Conservation (phyloP, 2,113 vertebrate genomes). For the Cryptoleucopteryx plumbea region DNA sequence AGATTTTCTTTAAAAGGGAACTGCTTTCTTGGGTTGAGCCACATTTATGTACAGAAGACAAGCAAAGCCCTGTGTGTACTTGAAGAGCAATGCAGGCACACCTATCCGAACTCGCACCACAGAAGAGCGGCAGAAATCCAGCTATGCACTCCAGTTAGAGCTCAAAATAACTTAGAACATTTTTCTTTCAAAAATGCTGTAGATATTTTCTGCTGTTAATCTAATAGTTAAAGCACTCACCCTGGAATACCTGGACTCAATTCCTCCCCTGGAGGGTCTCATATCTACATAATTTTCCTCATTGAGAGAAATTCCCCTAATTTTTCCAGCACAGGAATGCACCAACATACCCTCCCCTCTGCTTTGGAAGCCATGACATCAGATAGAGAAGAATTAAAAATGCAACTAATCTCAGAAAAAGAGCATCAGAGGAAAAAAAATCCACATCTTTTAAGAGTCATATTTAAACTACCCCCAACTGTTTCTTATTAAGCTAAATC, state of each 20-base stretch:
- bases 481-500: background rate
- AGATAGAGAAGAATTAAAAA: background rate
- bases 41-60: accelerated
- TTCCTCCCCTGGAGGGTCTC: background rate
- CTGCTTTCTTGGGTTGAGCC: background rate
- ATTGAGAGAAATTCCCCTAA: background rate
- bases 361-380: accelerated
- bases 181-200: background rate
- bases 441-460: background rate
- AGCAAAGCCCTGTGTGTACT: background rate
- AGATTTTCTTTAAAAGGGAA: background rate
- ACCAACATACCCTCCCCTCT: background rate
- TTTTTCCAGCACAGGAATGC: background rate
- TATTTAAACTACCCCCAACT: background rate
- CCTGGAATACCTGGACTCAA: background rate
- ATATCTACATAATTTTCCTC: background rate
- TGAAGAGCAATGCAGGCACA: accelerated
- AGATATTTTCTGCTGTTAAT: background rate
- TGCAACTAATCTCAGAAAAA: background rate
- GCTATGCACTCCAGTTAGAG: background rate
- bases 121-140: background rate
- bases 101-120: background rate
- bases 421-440: background rate
- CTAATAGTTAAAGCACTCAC: background rate
- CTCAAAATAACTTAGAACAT: background rate